Percentiles rank a stretch among this genome's conserved stretches.
Evolutionary conservation across 2,888 invertebrate species (phyloP).

Genomic region (Slavum lentiscoides): DNA sequence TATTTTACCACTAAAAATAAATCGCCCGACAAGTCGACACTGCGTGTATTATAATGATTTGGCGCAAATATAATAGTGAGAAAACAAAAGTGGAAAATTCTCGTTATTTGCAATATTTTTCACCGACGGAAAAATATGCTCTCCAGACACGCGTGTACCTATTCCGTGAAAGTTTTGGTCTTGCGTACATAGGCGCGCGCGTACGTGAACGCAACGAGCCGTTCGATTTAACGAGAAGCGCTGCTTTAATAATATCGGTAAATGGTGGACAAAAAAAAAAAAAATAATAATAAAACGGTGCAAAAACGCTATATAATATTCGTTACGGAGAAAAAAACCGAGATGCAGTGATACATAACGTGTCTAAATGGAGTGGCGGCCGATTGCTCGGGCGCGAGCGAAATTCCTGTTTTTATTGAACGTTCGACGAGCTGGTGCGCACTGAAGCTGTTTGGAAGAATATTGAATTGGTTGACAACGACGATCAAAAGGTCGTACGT

Average conservation of each 20-base stretch:
- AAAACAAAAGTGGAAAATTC: no score
- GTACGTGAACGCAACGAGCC: no score
- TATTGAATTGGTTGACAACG: conserved; percentile 4
- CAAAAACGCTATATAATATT: not conserved
- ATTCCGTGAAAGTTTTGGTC: not conserved
- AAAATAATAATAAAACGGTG: not conserved
- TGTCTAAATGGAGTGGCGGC: not conserved
- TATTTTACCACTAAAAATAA: no score
- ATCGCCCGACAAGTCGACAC: no score
- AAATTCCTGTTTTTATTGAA: not conserved
- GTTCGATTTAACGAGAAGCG: conserved; percentile 12
- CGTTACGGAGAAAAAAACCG: not conserved
- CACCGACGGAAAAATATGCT: no score
- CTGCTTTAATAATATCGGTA: not conserved
- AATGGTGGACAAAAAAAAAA: not conserved
- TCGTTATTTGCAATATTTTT: no score
- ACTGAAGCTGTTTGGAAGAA: not conserved
- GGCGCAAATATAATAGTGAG: no score
- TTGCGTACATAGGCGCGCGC: no score
- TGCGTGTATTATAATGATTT: no score
- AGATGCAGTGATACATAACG: no score
- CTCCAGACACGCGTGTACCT: no score
- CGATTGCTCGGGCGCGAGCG: not conserved
- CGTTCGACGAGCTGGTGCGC: not conserved
- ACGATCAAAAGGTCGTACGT: not conserved